These are phyloP conservation scores for Onychomys leucogaster DNA, from an alignment of 2,797 vertebrate species.

Conservation along the genomic window DNA sequence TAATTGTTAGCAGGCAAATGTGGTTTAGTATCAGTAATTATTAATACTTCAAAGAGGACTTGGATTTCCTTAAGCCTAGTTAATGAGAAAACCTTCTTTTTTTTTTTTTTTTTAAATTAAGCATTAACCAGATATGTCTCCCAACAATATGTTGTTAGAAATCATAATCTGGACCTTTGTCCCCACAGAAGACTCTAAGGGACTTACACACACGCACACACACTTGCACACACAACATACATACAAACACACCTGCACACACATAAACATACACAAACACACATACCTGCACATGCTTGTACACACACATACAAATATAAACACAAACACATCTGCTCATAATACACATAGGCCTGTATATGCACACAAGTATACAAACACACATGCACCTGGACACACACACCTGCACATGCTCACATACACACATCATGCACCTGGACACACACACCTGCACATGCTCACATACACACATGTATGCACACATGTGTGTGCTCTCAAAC, in stretches of 20 bases:
- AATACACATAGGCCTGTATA: not conserved
- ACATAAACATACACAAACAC: not conserved
- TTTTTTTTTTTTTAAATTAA: conserved; percentile 56
- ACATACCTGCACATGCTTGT: not conserved
- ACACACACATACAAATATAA: not conserved
- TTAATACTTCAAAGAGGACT: conserved; percentile 69
- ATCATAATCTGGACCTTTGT: not conserved
- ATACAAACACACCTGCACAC: not conserved
- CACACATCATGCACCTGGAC: not conserved
- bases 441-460: not conserved
- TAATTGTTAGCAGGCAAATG: conserved; percentile 10
- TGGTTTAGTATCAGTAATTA: conserved; percentile 58
- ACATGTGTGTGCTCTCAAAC: not conserved
- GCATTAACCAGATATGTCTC: conserved; percentile 44
- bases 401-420: not conserved
- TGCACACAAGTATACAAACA: not conserved
- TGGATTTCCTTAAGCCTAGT: conserved; percentile 52
- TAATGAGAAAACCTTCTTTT: conserved; percentile 65
- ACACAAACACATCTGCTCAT: not conserved
- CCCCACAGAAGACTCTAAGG: not conserved
- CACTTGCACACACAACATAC: not conserved
- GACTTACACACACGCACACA: not conserved
- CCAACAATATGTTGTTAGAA: not conserved
- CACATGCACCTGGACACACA: not conserved
- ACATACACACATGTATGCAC: not conserved